phyloP scores from a whole-genome alignment of 2,888 invertebrate species.

The Trilocha varians region DNA sequence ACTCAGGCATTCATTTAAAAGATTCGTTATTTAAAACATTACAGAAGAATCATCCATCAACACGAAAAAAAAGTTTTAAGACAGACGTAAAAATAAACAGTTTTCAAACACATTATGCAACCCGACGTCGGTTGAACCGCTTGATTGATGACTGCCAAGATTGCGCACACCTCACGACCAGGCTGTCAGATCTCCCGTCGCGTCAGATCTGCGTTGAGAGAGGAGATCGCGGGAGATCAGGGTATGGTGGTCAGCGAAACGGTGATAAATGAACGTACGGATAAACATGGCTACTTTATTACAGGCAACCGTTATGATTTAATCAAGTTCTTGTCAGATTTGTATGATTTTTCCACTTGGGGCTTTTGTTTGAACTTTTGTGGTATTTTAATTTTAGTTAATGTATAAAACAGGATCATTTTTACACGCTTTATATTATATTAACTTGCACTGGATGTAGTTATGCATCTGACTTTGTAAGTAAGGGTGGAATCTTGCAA shows the following conservation, averaged over 20 bases:
- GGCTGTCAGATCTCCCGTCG: constrained; percentile 17
- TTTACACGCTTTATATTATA: too few relatives aligned
- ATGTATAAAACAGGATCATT: too few relatives aligned
- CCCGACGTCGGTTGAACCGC: constrained; percentile 42
- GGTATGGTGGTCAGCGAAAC: constrained; percentile 36
- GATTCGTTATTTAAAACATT: constrained; percentile 21
- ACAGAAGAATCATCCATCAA: constrained; percentile 45
- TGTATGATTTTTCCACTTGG: constrained; percentile 51
- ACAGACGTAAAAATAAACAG: constrained; percentile 38
- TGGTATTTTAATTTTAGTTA: too few relatives aligned
- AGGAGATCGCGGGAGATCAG: constrained; percentile 24
- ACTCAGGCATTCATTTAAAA: not conserved
- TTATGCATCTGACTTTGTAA: too few relatives aligned
- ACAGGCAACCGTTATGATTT: constrained; percentile 64
- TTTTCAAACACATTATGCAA: constrained; percentile 58
- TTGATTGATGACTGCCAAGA: constrained; percentile 54
- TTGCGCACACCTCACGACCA: constrained; percentile 42
- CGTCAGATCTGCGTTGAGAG: constrained; percentile 6
- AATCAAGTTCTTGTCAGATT: constrained; percentile 64
- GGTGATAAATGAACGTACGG: constrained; percentile 62
- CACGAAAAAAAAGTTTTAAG: constrained; percentile 39
- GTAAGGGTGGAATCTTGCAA: too few relatives aligned
- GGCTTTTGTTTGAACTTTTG: constrained; percentile 10
- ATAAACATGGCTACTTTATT: constrained; percentile 71
- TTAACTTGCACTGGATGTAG: too few relatives aligned